Percentiles rank a stretch among this genome's conserved stretches.
Evolutionary conservation across 2,113 vertebrate genomes (phyloP).

Genomic region (Calyptommatus sinebrachiatus): DNA sequence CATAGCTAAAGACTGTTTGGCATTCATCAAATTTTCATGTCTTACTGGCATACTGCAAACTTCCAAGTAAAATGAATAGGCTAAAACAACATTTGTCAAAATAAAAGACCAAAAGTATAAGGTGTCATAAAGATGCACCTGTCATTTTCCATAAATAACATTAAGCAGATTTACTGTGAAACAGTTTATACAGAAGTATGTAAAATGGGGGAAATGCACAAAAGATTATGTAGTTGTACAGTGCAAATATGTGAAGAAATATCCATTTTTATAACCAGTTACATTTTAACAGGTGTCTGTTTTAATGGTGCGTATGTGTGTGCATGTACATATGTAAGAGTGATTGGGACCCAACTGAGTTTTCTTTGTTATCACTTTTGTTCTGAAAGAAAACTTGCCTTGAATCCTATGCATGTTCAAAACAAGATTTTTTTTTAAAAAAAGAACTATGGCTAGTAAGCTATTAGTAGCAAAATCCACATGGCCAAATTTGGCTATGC

Average conservation of each 20-base stretch:
- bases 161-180: conserved; percentile 65
- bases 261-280: conserved; percentile 54
- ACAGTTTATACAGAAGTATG: conserved; percentile 58
- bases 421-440: conserved; percentile 3
- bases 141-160: conserved; percentile 63
- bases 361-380: conserved; percentile 30
- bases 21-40: conserved; percentile 47
- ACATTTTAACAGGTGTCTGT: conserved; percentile 61
- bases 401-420: conserved; percentile 19
- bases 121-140: conserved; percentile 54
- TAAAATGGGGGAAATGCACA: conserved; percentile 54
- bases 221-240: conserved; percentile 49
- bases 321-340: conserved; percentile 7
- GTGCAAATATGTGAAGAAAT: conserved; percentile 58
- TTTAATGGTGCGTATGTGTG: conserved; percentile 58
- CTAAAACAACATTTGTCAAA: conserved; percentile 62
- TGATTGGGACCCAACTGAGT: conserved; percentile 29
- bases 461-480: neutral
- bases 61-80: conserved; percentile 55
- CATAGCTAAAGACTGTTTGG: conserved; percentile 40
- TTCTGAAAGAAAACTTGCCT: conserved; percentile 32
- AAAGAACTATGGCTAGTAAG: conserved; percentile 9
- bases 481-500: too few relatives aligned
- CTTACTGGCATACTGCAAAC: conserved; percentile 53
- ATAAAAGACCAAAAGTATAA: conserved; percentile 57